Base-by-base conservation (phyloP, 2,888 invertebrate species). In the Crepidodera aurea region DNA sequence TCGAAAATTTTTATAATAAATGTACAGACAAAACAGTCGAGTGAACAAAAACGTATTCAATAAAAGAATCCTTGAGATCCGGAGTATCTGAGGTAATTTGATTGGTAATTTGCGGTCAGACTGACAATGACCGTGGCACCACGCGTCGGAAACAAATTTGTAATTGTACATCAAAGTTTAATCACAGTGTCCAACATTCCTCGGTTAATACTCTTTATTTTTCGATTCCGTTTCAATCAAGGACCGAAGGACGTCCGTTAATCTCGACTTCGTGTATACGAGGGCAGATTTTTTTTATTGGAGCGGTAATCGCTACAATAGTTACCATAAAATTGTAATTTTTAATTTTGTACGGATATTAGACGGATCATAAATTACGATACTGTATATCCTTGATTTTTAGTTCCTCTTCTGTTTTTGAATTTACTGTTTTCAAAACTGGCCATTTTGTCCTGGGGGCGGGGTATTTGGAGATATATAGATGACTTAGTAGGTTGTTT, bases 91-190 rank as follows among this genome's bases (percentile, higher is more conserved):
- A 65, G 73, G 77, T 78, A 77, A 78, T 77, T 77, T 74, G 75
- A 78, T 78, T 77, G 78, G 75, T 78, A 78, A 78, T 78, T 78
- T 77, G 78, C 76, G 78, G 78, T 77, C 75, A 72, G 74, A 62
- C 77, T 74, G 76, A 77, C 77, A 77, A 77, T 77, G 76, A 76
- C 75, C 75, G 75, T 71, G 70, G 73, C 73, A 73, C 75, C 75
- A 75, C 74, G 76, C 76, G 74, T 73, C 75, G 73, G 75, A 77
- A 77, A 75, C 77, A 77, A 78, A 78, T 78, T 77, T 77, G 75
- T 78, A 77, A 78, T 78, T 77, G 77, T 75, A 75, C 74, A 75
- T 75, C 75, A 72, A 75, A 76, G 73, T 74, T 70, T 71, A 73
- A 71, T 71, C 69, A 70, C 69, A 66, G 68, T 68, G 66, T 65